Conservation (phyloP, 2,113 vertebrate species). For the Seriola aureovittata region DNA sequence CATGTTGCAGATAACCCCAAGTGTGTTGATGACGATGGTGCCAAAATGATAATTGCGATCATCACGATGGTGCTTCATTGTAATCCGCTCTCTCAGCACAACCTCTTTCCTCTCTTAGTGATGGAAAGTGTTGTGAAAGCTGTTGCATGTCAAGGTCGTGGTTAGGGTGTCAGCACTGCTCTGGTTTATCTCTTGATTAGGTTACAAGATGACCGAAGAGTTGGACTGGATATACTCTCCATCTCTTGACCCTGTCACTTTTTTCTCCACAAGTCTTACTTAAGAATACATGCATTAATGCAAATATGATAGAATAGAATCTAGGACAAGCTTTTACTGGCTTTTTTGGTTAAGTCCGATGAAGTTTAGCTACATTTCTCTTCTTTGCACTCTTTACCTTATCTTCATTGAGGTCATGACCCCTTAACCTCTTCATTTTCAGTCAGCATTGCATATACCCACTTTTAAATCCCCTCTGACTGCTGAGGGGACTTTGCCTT, state of each 20-base stretch:
- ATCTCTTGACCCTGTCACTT: constrained; percentile 29
- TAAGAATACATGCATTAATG: background rate
- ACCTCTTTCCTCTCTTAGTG: constrained; percentile 8
- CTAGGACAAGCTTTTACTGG: background rate
- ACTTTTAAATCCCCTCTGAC: too few species aligned
- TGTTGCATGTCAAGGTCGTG: constrained; percentile 27
- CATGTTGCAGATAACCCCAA: constrained; percentile 5
- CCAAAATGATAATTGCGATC: constrained; percentile 10
- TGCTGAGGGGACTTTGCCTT: constrained; percentile 42
- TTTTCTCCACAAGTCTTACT: constrained; percentile 3
- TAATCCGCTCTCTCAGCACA: background rate
- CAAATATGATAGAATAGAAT: background rate
- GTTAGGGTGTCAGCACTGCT: constrained; percentile 45
- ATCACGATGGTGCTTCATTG: constrained; percentile 3
- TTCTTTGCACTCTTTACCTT: constrained; percentile 4
- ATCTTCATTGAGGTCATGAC: constrained; percentile 37
- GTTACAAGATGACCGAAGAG: constrained; percentile 27
- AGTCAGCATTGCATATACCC: too few species aligned
- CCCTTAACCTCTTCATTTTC: background rate
- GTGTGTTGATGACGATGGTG: constrained; percentile 14
- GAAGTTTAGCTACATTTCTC: background rate
- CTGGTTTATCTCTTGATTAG: constrained; percentile 63
- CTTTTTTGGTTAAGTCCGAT: background rate
- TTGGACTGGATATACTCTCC: constrained; percentile 34
- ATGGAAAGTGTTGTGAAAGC: constrained; percentile 43